A percentile compares a stretch with the other conserved stretches of the same genome.
Evolutionary conservation across 2,797 vertebrate species (phyloP).

Genomic region (Lepus oiostolus): DNA sequence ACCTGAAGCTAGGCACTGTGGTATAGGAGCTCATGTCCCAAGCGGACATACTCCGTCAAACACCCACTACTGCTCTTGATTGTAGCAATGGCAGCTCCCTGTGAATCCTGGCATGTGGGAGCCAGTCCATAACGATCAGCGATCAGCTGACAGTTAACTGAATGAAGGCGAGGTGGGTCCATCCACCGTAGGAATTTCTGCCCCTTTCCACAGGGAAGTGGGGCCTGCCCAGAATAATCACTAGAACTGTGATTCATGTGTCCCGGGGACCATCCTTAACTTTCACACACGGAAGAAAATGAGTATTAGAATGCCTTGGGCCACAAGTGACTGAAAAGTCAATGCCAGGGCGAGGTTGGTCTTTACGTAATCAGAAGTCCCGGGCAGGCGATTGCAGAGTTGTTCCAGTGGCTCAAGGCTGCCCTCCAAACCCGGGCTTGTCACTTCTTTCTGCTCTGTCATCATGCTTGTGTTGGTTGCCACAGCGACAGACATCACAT

Average conservation of each 20-base stretch:
- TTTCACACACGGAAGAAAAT: background rate
- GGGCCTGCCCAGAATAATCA: background rate
- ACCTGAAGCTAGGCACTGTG: too few relatives aligned
- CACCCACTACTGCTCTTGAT: background rate
- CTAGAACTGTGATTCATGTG: background rate
- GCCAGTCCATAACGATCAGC: background rate
- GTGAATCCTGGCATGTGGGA: background rate
- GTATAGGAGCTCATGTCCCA: too few relatives aligned
- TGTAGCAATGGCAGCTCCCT: background rate
- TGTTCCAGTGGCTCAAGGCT: background rate
- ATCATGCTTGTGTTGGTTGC: background rate
- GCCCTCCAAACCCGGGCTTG: background rate
- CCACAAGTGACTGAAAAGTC: background rate
- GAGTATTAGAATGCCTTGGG: background rate
- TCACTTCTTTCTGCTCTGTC: background rate
- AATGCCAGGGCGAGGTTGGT: background rate
- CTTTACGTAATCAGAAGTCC: background rate
- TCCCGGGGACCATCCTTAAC: background rate
- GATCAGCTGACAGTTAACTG: background rate
- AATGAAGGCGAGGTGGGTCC: background rate
- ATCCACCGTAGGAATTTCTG: background rate
- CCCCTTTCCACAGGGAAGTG: conserved; percentile 29
- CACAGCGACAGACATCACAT: conserved; percentile 11
- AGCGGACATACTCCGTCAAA: too few relatives aligned
- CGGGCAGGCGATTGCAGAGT: background rate